phyloP scores from a whole-genome alignment of 2,888 invertebrate genomes.

The Drosophila subquinaria region DNA sequence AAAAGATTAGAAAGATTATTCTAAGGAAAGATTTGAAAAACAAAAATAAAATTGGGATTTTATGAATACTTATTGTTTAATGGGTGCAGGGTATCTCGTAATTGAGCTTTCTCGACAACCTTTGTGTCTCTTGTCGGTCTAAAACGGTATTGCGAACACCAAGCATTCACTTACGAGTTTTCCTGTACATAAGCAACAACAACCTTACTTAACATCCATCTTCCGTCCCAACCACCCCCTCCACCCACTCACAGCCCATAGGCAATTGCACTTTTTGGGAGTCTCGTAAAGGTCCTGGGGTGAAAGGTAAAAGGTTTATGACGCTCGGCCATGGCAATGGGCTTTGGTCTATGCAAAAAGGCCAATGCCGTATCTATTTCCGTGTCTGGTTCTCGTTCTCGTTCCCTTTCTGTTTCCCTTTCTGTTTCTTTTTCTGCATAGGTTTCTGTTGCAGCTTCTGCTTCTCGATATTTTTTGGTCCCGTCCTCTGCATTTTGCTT shows the following conservation, averaged over 20 bases:
- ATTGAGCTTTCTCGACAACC: not conserved
- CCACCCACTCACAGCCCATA: not conserved
- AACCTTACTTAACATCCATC: not conserved
- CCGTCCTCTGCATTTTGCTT: not conserved
- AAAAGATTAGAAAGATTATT: no score
- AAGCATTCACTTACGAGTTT: not conserved
- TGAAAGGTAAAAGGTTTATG: constrained; percentile 22
- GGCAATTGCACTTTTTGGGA: constrained; percentile 9
- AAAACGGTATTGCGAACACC: not conserved
- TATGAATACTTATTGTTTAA: not conserved
- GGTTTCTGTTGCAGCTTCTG: constrained; percentile 1
- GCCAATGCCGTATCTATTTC: constrained; percentile 13
- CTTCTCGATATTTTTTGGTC: not conserved
- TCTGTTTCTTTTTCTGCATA: not conserved
- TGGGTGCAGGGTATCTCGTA: not conserved
- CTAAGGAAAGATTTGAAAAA: no score
- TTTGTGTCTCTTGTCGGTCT: not conserved
- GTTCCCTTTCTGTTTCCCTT: not conserved
- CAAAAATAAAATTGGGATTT: no score
- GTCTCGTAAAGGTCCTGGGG: constrained; percentile 27
- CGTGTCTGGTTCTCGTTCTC: not conserved
- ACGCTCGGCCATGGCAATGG: constrained; percentile 15
- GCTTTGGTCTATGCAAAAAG: constrained; percentile 12
- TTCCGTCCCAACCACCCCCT: not conserved
- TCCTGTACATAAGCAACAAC: not conserved